phyloP scores from a whole-genome alignment of 2,888 invertebrate genomes.

The Rhopalosiphum nymphaeae region DNA sequence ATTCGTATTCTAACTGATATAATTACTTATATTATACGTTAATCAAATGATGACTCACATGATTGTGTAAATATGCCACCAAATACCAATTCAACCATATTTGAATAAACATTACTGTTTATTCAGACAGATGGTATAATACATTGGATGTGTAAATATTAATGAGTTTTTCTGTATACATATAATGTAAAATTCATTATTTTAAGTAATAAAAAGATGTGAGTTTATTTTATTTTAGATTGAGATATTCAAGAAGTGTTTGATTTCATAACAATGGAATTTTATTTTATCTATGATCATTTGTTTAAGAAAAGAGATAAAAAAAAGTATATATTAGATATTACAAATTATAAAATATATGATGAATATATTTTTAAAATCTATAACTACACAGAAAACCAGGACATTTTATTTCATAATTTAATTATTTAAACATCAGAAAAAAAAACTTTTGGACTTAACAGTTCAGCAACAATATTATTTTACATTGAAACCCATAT shows the following conservation, averaged over 20 bases:
- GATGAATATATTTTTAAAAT: neutral
- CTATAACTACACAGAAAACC: neutral
- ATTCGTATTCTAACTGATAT: constrained; percentile 5
- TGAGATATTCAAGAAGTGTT: neutral
- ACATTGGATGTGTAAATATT: constrained; percentile 22
- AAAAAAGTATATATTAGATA: neutral
- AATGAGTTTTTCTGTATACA: constrained; percentile 6
- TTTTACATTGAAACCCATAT: neutral
- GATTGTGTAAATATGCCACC: neutral
- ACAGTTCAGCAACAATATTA: neutral
- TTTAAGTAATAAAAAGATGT: neutral
- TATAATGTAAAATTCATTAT: neutral
- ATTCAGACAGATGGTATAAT: neutral
- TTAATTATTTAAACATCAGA: neutral
- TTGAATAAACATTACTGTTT: constrained; percentile 27
- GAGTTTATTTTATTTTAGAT: neutral
- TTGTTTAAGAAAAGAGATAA: neutral
- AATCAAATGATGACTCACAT: constrained; percentile 1
- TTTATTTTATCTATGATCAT: constrained; percentile 13
- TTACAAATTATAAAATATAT: neutral
- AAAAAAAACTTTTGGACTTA: neutral
- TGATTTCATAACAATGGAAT: neutral
- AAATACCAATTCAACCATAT: neutral
- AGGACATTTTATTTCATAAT: neutral
- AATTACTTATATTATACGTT: constrained; percentile 21